Conservation (phyloP, 64 coral and sea anemone species). For the Astreopora myriophthalma region DNA sequence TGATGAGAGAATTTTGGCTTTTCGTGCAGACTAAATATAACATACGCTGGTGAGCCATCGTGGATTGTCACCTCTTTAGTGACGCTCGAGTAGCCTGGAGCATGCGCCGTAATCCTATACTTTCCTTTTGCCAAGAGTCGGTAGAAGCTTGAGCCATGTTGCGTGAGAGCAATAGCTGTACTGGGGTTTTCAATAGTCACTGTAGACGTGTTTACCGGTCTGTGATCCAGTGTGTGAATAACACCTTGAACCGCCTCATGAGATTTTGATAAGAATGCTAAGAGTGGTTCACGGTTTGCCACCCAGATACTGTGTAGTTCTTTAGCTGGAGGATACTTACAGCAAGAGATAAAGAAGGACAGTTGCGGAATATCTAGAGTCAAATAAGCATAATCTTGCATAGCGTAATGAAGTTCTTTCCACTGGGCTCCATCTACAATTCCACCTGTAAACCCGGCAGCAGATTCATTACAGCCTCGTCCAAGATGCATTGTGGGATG, state of each 20-base stretch:
- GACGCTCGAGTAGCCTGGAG: slow-evolving; percentile 68
- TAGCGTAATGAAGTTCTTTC: slow-evolving; percentile 76
- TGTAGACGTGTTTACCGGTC: slow-evolving; percentile 39
- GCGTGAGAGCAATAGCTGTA: slow-evolving; percentile 27
- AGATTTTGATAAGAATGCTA: slow-evolving; percentile 74
- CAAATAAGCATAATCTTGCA: slow-evolving; percentile 93
- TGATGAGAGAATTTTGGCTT: slow-evolving; percentile 82
- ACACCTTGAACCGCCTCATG: slow-evolving; percentile 83
- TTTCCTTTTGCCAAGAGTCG: slow-evolving; percentile 74
- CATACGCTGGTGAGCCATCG: slow-evolving; percentile 10
- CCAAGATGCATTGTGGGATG: slow-evolving; percentile 92
- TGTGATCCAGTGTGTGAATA: slow-evolving; percentile 65
- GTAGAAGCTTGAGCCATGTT: slow-evolving; percentile 75
- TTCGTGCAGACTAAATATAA: slow-evolving; percentile 82
- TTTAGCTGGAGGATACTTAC: slow-evolving; percentile 60
- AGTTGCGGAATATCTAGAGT: slow-evolving; percentile 70
- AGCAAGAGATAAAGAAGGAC: slow-evolving; percentile 90
- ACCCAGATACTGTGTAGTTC: slow-evolving; percentile 63
- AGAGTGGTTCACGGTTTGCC: slow-evolving; percentile 67
- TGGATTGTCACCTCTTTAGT: slow-evolving; percentile 77
- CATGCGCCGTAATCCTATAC: slow-evolving; percentile 87
- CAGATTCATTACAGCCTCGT: slow-evolving; percentile 72
- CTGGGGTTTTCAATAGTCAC: slow-evolving; percentile 48
- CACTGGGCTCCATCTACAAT: slow-evolving; percentile 70
- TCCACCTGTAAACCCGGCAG: slow-evolving; percentile 65